Evolutionary conservation across 1,140 invertebrate genomes (phyloP).

Genomic region (Drosophila ercepeae): DNA sequence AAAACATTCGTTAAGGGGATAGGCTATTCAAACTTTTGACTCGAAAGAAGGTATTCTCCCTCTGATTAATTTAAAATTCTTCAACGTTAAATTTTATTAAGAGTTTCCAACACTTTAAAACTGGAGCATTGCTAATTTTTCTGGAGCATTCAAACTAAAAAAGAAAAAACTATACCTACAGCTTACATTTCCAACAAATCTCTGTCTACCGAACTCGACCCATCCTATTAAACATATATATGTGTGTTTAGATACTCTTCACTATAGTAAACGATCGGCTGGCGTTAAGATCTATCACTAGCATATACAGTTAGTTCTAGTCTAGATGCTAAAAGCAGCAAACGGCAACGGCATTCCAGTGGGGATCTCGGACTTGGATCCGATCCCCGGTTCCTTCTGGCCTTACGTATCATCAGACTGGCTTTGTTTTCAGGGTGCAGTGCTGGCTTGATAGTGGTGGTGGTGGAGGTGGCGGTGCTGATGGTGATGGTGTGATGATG

Average conservation of each 20-base stretch:
- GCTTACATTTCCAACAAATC: not conserved
- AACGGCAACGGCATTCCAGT: conserved; percentile 27
- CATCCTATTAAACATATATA: conserved; percentile 10
- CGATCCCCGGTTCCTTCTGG: conserved; percentile 25
- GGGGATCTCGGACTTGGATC: conserved; percentile 14
- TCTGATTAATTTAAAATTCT: not conserved
- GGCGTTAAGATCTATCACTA: conserved; percentile 72
- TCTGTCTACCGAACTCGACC: conserved; percentile 19
- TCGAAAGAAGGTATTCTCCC: not conserved
- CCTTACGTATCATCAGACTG: conserved; percentile 59
- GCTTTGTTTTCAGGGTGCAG: conserved; percentile 22
- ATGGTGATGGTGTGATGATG: conserved; percentile 31
- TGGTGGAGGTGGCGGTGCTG: not conserved
- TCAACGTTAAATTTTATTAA: not conserved
- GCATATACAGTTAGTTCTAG: conserved; percentile 71
- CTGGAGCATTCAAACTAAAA: not conserved
- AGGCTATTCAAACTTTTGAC: too few species aligned
- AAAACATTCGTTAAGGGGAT: too few species aligned
- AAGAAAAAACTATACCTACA: not conserved
- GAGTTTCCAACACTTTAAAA: not conserved
- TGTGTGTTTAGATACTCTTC: conserved; percentile 19
- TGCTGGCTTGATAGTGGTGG: conserved; percentile 13
- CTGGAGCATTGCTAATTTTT: not conserved
- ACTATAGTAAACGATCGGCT: conserved; percentile 69
- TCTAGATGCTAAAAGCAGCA: conserved; percentile 73